These are phyloP conservation scores for Sinohyriopsis cumingii DNA, from an alignment of 2,888 invertebrate species.

Conservation along the genomic window DNA sequence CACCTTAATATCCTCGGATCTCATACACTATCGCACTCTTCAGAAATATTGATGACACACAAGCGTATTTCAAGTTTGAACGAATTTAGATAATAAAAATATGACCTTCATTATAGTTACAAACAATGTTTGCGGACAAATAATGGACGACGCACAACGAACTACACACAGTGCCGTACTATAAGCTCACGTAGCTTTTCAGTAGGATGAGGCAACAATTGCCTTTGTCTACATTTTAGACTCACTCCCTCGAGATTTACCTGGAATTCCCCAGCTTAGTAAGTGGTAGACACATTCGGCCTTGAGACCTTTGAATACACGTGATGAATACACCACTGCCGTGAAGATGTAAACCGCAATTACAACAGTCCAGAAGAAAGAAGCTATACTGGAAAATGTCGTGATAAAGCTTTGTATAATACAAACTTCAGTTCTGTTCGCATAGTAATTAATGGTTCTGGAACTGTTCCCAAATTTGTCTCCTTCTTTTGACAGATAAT, in stretches of 20 bases:
- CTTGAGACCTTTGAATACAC: slow-evolving; percentile 1
- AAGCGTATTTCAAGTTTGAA: too few species aligned
- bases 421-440: slow-evolving; percentile 16
- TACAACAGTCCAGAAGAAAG: slow-evolving; percentile 30
- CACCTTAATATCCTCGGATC: too few species aligned
- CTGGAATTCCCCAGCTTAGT: slow-evolving; percentile 17
- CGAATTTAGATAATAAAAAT: too few species aligned
- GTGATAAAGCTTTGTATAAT: slow-evolving; percentile 29
- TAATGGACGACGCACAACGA: too few species aligned
- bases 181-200: too few species aligned
- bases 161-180: too few species aligned
- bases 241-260: slow-evolving; percentile 4
- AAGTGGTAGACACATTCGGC: slow-evolving; percentile 7
- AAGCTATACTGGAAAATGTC: slow-evolving; percentile 31
- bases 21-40: too few species aligned
- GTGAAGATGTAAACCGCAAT: slow-evolving; percentile 26
- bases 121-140: too few species aligned
- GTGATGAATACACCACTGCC: slow-evolving; percentile 7
- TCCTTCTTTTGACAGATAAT: background rate
- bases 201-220: too few species aligned
- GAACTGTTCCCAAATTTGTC: too few species aligned
- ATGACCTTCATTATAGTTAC: too few species aligned
- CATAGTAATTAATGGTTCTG: background rate
- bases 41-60: too few species aligned
- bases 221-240: background rate